Percentiles rank a stretch among this genome's conserved stretches.
These are phyloP conservation scores for Kryptolebias ocellatus DNA, from an alignment of 2,797 vertebrate species.

Conservation along the genomic window DNA sequence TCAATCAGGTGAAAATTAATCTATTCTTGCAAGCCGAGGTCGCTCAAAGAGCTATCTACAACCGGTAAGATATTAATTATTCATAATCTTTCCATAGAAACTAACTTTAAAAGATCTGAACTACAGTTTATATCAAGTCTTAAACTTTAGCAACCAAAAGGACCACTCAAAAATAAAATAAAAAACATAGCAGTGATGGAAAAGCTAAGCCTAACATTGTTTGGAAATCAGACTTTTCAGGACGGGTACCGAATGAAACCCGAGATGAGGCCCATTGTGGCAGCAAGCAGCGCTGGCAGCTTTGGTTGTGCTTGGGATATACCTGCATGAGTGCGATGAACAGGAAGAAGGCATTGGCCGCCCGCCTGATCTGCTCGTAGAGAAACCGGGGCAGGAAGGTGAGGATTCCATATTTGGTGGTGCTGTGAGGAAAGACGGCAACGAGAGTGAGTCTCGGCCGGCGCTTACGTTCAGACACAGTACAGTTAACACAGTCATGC, in stretches of 20 bases:
- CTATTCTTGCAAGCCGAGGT: too few relatives aligned
- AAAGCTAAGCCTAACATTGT: not conserved
- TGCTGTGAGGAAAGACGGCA: slow-evolving; percentile 77
- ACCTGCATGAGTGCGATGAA: slow-evolving; percentile 99
- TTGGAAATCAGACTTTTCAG: slow-evolving; percentile 5
- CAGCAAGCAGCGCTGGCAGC: slow-evolving; percentile 1
- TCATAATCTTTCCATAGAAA: too few relatives aligned
- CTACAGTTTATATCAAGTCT: too few relatives aligned
- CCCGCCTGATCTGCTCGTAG: slow-evolving; percentile 98
- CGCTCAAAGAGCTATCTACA: too few relatives aligned
- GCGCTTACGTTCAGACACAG: slow-evolving; percentile 7
- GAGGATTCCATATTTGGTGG: slow-evolving; percentile 97
- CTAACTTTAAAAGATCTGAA: too few relatives aligned
- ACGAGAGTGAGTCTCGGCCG: slow-evolving; percentile 5
- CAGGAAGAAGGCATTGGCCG: slow-evolving; percentile 99
- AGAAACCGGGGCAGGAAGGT: slow-evolving; percentile 99
- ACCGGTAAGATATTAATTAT: too few relatives aligned
- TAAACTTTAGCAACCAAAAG: too few relatives aligned
- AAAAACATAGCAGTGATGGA: too few relatives aligned
- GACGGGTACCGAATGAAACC: slow-evolving; percentile 23
- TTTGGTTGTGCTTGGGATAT: slow-evolving; percentile 41
- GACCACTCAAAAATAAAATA: too few relatives aligned
- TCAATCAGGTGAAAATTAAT: too few relatives aligned
- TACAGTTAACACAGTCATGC: not conserved
- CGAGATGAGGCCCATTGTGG: slow-evolving; percentile 22